Conservation (phyloP, 1,140 invertebrate genomes). For the Drosophila tristis region DNA sequence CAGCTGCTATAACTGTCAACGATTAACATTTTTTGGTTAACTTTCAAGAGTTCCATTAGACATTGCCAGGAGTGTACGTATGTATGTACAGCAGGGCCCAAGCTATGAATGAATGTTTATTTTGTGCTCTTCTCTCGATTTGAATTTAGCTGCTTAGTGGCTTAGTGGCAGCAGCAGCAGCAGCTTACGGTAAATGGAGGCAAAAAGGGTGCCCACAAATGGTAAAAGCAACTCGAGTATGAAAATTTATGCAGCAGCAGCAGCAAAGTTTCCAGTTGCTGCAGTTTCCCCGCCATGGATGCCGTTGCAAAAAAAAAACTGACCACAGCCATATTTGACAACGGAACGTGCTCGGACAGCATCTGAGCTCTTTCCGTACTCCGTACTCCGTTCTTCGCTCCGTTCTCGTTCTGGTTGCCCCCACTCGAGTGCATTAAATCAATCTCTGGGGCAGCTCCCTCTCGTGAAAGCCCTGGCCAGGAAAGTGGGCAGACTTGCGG, state of each 20-base stretch:
- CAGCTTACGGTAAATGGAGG: constrained; percentile 75
- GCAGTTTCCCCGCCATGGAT: background rate
- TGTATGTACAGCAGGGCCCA: constrained; percentile 28
- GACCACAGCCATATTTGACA: constrained; percentile 79
- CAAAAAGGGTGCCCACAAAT: constrained; percentile 70
- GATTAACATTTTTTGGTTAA: constrained; percentile 22
- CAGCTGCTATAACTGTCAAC: constrained; percentile 40
- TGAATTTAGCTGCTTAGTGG: constrained; percentile 39
- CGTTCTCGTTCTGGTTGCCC: constrained; percentile 32
- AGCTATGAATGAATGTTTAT: constrained; percentile 15
- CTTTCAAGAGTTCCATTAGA: background rate
- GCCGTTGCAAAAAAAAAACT: constrained; percentile 45
- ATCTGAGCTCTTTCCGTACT: constrained; percentile 31
- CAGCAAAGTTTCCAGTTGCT: constrained; percentile 32
- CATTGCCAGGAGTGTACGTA: constrained; percentile 1
- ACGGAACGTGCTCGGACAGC: constrained; percentile 66
- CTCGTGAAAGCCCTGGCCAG: constrained; percentile 3
- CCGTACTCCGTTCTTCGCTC: constrained; percentile 17
- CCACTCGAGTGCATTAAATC: constrained; percentile 49
- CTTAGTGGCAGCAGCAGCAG: constrained; percentile 32
- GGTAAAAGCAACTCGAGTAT: constrained; percentile 71
- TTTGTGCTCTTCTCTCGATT: constrained; percentile 27
- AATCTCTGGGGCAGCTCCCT: constrained; percentile 39
- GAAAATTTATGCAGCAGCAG: constrained; percentile 69
- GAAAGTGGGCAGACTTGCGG: constrained; percentile 24